A percentile compares a stretch with the other conserved stretches of the same genome.
These are phyloP conservation scores for Parazoanthus atlanticus DNA, from an alignment of 92 coral and sea anemone genomes.

Conservation along the genomic window DNA sequence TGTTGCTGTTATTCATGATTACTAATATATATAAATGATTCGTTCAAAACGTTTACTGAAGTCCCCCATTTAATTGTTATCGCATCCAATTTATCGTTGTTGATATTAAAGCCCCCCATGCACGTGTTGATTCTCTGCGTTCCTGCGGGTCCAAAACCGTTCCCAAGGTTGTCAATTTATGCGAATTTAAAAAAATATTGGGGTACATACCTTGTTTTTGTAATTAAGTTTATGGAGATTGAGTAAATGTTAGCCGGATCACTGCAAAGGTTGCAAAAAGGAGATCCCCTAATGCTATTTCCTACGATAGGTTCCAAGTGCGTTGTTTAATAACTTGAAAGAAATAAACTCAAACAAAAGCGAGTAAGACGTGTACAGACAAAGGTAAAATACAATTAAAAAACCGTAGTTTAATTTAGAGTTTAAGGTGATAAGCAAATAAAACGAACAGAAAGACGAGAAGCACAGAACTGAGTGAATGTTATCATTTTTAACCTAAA, in stretches of 20 bases:
- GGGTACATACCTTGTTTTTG: neutral
- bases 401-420: no score
- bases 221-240: neutral
- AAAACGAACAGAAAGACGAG: no score
- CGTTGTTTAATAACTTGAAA: no score
- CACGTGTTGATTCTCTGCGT: neutral
- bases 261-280: neutral
- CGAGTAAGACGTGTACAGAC: no score
- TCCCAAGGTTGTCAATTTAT: neutral
- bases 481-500: no score
- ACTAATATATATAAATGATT: no score
- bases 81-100: neutral
- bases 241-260: neutral
- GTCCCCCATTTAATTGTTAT: neutral
- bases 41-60: no score
- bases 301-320: neutral
- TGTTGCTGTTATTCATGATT: no score
- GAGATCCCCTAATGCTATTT: neutral
- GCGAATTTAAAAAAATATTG: neutral
- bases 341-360: no score
- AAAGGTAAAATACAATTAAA: no score
- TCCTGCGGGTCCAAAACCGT: neutral
- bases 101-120: neutral
- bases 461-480: no score
- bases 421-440: no score